A percentile compares a stretch with the other conserved stretches of the same genome.
These are phyloP conservation scores for Pteropus rufus DNA, from an alignment of 2,797 vertebrate species.

Conservation along the genomic window DNA sequence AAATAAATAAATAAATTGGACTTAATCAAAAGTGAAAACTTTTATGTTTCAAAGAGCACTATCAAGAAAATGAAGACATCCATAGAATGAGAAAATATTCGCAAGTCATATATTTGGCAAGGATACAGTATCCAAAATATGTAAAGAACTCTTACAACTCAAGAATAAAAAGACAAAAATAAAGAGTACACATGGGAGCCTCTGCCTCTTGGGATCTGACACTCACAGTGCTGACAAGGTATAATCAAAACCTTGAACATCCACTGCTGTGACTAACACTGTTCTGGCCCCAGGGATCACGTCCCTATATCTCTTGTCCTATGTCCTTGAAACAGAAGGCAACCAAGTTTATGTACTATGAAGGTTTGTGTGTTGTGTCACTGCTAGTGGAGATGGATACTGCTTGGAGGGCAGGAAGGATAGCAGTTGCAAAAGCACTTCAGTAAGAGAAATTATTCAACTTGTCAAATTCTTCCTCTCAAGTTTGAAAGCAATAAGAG, in stretches of 20 bases:
- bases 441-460: not conserved
- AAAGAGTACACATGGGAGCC: not conserved
- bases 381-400: not conserved
- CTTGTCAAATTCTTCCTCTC: not conserved
- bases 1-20: not conserved
- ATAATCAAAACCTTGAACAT: not conserved
- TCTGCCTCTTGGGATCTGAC: not conserved
- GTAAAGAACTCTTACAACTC: not conserved
- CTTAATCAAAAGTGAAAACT: not conserved
- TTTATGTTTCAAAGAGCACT: not conserved
- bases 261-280: not conserved
- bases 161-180: not conserved
- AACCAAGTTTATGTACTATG: rapidly evolving
- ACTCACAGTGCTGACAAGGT: not conserved
- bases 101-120: not conserved
- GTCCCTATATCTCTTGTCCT: not conserved
- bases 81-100: not conserved
- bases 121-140: not conserved
- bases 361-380: not conserved
- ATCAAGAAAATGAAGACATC: not conserved
- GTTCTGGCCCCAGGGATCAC: not conserved
- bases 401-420: not conserved
- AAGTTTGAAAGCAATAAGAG: not conserved
- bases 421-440: not conserved
- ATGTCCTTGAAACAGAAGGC: not conserved